Evolutionary conservation across 2,888 invertebrate genomes (phyloP).

Genomic region (Caenorhabditis sinica): DNA sequence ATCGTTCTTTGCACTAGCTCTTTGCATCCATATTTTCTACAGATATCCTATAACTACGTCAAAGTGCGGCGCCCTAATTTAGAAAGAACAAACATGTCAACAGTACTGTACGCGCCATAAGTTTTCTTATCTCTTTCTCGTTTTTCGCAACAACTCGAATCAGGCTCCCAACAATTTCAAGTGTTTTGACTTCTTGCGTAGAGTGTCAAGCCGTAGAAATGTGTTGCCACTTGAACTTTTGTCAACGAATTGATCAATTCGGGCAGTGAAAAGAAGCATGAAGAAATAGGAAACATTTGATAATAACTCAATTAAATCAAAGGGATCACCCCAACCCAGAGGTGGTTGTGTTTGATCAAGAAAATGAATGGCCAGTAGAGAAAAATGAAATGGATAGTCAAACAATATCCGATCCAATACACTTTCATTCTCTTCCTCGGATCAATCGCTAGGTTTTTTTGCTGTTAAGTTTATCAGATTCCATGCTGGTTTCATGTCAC

Average conservation of each 20-base stretch:
- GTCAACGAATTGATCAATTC: slow-evolving; percentile 6
- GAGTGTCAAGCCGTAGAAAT: slow-evolving; percentile 47
- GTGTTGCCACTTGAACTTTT: slow-evolving; percentile 57
- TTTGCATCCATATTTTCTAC: background rate
- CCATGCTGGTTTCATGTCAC: slow-evolving; percentile 50
- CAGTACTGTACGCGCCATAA: slow-evolving; percentile 30
- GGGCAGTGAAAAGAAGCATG: background rate
- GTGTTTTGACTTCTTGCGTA: slow-evolving; percentile 53
- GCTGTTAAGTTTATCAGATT: slow-evolving; percentile 8
- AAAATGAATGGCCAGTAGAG: slow-evolving; percentile 48
- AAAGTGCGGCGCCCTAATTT: slow-evolving; percentile 46
- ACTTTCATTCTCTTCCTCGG: slow-evolving; percentile 20
- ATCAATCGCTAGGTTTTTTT: slow-evolving; percentile 34
- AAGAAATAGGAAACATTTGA: background rate
- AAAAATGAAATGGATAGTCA: slow-evolving; percentile 50
- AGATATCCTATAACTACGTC: slow-evolving; percentile 29
- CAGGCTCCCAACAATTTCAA: slow-evolving; percentile 37
- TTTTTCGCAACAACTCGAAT: slow-evolving; percentile 54
- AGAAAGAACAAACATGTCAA: slow-evolving; percentile 64
- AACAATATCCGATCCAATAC: slow-evolving; percentile 31
- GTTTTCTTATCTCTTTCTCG: slow-evolving; percentile 17
- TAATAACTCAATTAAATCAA: slow-evolving; percentile 41
- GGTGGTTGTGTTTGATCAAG: slow-evolving; percentile 50
- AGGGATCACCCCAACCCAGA: slow-evolving; percentile 42
- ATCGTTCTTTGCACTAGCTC: slow-evolving; percentile 46